A percentile compares a stretch with the other conserved stretches of the same genome.
Conservation (phyloP, 2,888 invertebrate genomes). For the Eledone cirrhosa region DNA sequence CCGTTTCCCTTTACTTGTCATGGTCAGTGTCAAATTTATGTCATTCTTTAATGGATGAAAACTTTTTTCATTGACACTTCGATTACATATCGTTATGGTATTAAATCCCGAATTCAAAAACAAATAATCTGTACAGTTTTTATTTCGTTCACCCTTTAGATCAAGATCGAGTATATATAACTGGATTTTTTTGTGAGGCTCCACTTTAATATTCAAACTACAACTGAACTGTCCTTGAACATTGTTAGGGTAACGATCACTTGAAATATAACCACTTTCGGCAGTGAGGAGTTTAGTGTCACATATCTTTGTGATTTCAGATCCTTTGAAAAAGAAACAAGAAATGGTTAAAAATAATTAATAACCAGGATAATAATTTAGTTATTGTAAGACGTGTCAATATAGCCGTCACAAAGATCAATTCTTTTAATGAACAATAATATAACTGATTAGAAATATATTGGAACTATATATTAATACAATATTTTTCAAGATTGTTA, state of each 20-base stretch:
- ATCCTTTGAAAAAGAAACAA: constrained; percentile 44
- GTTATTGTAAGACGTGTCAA: too few species aligned
- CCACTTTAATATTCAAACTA: constrained; percentile 44
- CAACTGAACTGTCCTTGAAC: constrained; percentile 38
- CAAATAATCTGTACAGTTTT: constrained; percentile 56
- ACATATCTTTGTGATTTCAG: constrained; percentile 54
- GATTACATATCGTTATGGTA: constrained; percentile 57
- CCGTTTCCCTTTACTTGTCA: constrained; percentile 40
- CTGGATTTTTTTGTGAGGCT: constrained; percentile 49
- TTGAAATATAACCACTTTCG: constrained; percentile 57
- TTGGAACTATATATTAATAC: too few species aligned
- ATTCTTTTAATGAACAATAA: too few species aligned
- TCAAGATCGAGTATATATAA: constrained; percentile 59
- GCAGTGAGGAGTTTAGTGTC: constrained; percentile 38
- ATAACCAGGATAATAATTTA: neutral
- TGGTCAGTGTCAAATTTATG: constrained; percentile 49
- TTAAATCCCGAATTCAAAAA: constrained; percentile 50
- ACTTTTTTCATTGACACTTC: constrained; percentile 49
- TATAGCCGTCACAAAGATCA: too few species aligned
- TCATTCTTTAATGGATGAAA: constrained; percentile 44
- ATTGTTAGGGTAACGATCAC: constrained; percentile 58
- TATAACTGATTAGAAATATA: too few species aligned
- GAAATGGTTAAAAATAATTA: neutral
- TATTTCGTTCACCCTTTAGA: constrained; percentile 44
- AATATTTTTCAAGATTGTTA: too few species aligned